A percentile compares a stretch with the other conserved stretches of the same genome.
Conservation (phyloP, 2,888 invertebrate species). For the Agrotis exclamationis region DNA sequence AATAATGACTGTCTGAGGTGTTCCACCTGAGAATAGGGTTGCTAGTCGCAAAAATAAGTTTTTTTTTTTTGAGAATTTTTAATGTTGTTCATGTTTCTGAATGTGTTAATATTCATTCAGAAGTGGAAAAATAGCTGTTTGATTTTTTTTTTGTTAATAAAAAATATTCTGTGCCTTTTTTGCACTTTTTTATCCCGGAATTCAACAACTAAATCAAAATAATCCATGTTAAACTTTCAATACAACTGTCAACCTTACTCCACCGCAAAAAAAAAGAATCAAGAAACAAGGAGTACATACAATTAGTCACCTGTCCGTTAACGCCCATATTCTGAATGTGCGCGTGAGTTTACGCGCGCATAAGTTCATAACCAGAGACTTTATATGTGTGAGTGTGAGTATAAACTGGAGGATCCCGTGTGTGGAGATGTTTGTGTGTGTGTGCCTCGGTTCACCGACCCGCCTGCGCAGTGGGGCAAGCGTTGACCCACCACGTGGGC, state of each 20-base stretch:
- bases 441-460: constrained; percentile 82
- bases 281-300: constrained; percentile 60
- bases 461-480: constrained; percentile 87
- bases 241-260: constrained; percentile 56
- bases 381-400: constrained; percentile 50
- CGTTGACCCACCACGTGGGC: constrained; percentile 90
- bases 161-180: constrained; percentile 6
- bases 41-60: not conserved
- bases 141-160: not conserved
- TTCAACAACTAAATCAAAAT: not conserved
- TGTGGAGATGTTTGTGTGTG: constrained; percentile 58
- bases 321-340: constrained; percentile 59
- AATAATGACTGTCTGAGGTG: constrained; percentile 45
- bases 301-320: constrained; percentile 82
- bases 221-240: constrained; percentile 12
- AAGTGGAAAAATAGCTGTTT: not conserved
- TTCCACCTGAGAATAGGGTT: constrained; percentile 37
- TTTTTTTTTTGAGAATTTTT: not conserved
- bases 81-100: not conserved
- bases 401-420: constrained; percentile 39
- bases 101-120: not conserved
- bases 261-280: constrained; percentile 63
- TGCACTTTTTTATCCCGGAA: not conserved
- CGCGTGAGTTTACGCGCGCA: constrained; percentile 62
- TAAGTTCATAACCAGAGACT: constrained; percentile 37